Conservation (phyloP, 2,888 invertebrate species). For the Melolontha melolontha region DNA sequence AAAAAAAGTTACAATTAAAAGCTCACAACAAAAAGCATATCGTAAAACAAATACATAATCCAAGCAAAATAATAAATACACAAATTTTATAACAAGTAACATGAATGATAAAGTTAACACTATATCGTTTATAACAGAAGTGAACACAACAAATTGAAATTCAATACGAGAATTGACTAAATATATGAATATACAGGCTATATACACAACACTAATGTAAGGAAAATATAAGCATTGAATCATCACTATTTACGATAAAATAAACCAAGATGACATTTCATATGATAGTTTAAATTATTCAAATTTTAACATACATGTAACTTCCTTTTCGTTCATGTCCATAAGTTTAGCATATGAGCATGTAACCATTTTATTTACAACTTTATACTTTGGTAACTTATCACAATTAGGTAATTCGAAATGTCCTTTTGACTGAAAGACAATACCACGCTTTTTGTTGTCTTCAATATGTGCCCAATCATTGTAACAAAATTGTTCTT, state of each 20-base stretch:
- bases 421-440: slow-evolving; percentile 84
- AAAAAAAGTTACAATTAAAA: too few relatives aligned
- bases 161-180: too few relatives aligned
- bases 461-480: slow-evolving; percentile 94
- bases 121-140: too few relatives aligned
- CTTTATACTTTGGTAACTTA: slow-evolving; percentile 78
- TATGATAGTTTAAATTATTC: not conserved
- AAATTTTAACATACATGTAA: slow-evolving; percentile 76
- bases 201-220: too few relatives aligned
- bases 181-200: too few relatives aligned
- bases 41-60: too few relatives aligned
- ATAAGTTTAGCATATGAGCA: slow-evolving; percentile 90
- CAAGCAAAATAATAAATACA: too few relatives aligned
- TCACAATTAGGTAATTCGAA: slow-evolving; percentile 91
- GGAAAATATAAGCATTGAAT: not conserved
- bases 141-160: too few relatives aligned
- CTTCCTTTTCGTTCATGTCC: slow-evolving; percentile 82
- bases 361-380: slow-evolving; percentile 72
- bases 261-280: not conserved
- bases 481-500: slow-evolving; percentile 90
- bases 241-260: not conserved
- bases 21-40: too few relatives aligned
- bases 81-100: too few relatives aligned
- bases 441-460: slow-evolving; percentile 83
- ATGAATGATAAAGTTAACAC: too few relatives aligned